Base-by-base conservation (phyloP, 2,797 vertebrate species). In the Mareca strepera region DNA sequence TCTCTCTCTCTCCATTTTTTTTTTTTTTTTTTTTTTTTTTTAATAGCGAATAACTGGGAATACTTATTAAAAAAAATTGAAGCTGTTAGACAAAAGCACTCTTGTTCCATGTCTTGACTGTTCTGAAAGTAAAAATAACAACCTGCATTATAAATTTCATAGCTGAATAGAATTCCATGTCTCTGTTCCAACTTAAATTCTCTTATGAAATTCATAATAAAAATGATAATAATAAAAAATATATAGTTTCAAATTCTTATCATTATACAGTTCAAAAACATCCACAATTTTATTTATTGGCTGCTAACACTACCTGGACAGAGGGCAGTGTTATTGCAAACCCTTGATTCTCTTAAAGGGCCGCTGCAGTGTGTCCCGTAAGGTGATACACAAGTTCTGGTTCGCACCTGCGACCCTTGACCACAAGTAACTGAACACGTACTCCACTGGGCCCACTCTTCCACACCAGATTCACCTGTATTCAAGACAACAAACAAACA, bases 301-400 rank as follows among this genome's bases (percentile, higher is more conserved):
- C 98, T 98, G 98, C 99, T 99, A 99, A 99, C 99, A 99, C 99
- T 99, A 99, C 99, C 99, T 99, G 99, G 99, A 99, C 99, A 99
- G 99, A 98, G 99, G 99, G 98, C 99, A 99, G 99, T 99, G 99
- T 99, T 99, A 99, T 99, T 99, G 99, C 99, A 99, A 99, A 99
- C 98, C 99, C 99, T 99, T 98, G 99, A 99, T 99, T 99, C 99
- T 99, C 99, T 99, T 99, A 99, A 99, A 98, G 99, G 99, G 99
- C 99, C 99, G 99, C 98, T 99, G 99, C 99, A 99, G 99, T 99
- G 99, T 98, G 99, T 99, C 99, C 99, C 99, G 98, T 99, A 99
- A 99, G 99, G 99, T 98, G 99, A 98, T 99, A 99, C 98, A 99
- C 99, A 99, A 98, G 99, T 99, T 99, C 99, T 99, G 98, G 99